Base-by-base conservation (phyloP, 1,140 invertebrate species). In the Drosophila navojoa region DNA sequence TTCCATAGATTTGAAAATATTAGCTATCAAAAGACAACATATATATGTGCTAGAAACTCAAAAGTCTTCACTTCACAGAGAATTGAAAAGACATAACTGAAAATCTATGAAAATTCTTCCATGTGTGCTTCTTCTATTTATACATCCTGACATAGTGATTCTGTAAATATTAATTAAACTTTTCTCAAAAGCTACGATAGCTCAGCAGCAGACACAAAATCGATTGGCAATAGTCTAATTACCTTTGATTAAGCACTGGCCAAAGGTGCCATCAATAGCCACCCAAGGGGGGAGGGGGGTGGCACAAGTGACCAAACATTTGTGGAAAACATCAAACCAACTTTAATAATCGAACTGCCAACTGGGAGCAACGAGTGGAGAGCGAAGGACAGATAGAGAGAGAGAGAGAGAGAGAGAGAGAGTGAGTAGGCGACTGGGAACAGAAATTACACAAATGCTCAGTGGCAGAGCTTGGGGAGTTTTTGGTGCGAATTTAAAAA, bases 401-500 rank as follows among this genome's bases (percentile, higher is more conserved):
- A 47, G 1, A 47, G 16, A 22, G 16, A 16, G n/a, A 44, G 42
- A 44, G 42, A 44, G n/a, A 15, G 42, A 4, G 42, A 16, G 42
- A 16, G 42, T 6, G 42, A 15, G n/a, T 4, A 19, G 2, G 3
- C 40, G 44, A 78, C 61, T 78, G 82, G 75, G 25, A 67, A 79
- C 79, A 90, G 80, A 87, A 87, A 89, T 87, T 87, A 87, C 76
- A 87, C 82, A 82, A 82, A 89, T 82, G 66, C 63, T 70, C 42
- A 54, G 27, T 49, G 27, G 44, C 3, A 35, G 47, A 32, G 55
- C 10, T 27, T 16, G 16, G 42, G 29, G 53, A 45, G 40, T 25
- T 59, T 38, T 38, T 38, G 38, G 40, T 4, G 57, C 71, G 63
- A 53, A 79, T 71, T 61, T 61, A 35, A 45, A 69, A 38, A 44